Base-by-base conservation (phyloP, 2,797 vertebrate species). In the Oreortyx pictus region DNA sequence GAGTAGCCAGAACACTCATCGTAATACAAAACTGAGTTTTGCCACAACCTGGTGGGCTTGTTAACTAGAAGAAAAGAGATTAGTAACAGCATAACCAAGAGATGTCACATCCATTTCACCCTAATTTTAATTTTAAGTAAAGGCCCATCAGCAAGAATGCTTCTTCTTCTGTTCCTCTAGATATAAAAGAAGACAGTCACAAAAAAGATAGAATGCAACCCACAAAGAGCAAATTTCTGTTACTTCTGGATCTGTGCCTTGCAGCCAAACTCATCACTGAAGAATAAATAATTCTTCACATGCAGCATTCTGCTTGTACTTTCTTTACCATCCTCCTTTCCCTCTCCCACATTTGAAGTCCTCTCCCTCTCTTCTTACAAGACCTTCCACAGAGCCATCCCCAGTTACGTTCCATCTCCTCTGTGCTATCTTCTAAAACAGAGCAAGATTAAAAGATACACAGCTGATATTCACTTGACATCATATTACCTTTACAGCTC, bases 21-120 rank as follows among this genome's bases (percentile, higher is more conserved):
- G 98, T 98, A 80, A 98, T 96, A 90, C 98, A 98, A 95, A 98
- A 97, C 4, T 98, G 98, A 89, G 97, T 98, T 97, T 98, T 98
- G n/a, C 98, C 98, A 96, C 98, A 98, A 82, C 98, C 98, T 41
- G 98, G 98, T 37, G 98, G 98, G 33, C 98, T 98, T 23, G 98
- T 97, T 94, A 98, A 94, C 98, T 98, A 87, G 54, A 90, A 95
- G 8, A 35, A 93, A 73, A 95, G 84, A 67, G 5, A 39, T 75
- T 10, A 86, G 20, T 23, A 88, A 87, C 20, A 79, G 74, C 18
- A 77, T 78, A 70, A 92, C 65, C 47, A 24, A 87, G 52, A 46
- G 17, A 60, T 12, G 15, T 11, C 60, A 70, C 11, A 60, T 59
- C 39, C 3, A 64, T 81, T 94, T 57, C 39, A 70, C 20, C 5